Conservation (phyloP, 2,888 invertebrate genomes). For the Drosophila hamatofila region DNA sequence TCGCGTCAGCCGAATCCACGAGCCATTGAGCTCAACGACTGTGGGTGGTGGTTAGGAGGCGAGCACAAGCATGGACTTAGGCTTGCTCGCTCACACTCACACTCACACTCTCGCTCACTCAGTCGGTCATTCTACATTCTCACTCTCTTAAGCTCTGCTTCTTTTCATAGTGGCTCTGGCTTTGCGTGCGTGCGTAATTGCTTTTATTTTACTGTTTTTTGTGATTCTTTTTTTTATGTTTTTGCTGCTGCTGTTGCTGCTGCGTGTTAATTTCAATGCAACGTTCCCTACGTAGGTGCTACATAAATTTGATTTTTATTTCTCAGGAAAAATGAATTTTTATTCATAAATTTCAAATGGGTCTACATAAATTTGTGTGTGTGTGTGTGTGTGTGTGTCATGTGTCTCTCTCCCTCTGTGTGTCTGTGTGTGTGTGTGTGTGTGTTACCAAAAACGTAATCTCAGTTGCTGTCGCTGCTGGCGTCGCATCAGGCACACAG, state of each 20-base stretch:
- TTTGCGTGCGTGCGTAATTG: slow-evolving; percentile 71
- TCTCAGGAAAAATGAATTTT: slow-evolving; percentile 69
- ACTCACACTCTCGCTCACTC: neutral
- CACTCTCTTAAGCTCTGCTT: neutral
- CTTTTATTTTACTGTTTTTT: slow-evolving; percentile 45
- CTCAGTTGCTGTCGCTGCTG: neutral
- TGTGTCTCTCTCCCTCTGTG: neutral
- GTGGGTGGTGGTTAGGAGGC: slow-evolving; percentile 23
- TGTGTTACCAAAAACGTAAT: slow-evolving; percentile 38
- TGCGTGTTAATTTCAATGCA: slow-evolving; percentile 71
- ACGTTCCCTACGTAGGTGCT: slow-evolving; percentile 59
- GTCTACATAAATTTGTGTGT: slow-evolving; percentile 67
- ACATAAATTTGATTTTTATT: slow-evolving; percentile 75
- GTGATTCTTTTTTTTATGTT: slow-evolving; percentile 24
- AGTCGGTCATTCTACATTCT: neutral
- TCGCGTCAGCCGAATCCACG: slow-evolving; percentile 26
- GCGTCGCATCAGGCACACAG: slow-evolving; percentile 66
- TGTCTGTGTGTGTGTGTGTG: slow-evolving; percentile 13
- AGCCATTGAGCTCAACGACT: slow-evolving; percentile 21
- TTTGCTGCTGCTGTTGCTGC: slow-evolving; percentile 18
- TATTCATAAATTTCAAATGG: slow-evolving; percentile 69
- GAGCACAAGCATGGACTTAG: slow-evolving; percentile 24
- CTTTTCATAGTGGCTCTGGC: slow-evolving; percentile 23
- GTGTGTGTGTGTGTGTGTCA: neutral
- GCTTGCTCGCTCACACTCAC: neutral